These are phyloP conservation scores for Brachypodius melanocephalos DNA, from an alignment of 2,113 vertebrate genomes.

Conservation along the genomic window DNA sequence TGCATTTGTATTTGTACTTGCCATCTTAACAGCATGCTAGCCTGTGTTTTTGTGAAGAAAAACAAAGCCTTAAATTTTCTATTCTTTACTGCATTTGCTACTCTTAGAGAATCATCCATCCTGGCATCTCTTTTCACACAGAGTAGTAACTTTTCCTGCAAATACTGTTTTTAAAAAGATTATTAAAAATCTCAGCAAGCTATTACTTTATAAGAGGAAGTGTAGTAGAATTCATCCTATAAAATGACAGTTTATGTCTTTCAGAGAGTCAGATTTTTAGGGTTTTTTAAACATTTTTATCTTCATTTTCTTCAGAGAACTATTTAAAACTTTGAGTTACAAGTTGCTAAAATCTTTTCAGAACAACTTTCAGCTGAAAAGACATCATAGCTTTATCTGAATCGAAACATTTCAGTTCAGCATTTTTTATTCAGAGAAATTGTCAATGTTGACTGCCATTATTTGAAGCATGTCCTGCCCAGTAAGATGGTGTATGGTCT, in stretches of 20 bases:
- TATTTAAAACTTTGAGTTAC: background rate
- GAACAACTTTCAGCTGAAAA: background rate
- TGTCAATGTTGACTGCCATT: background rate
- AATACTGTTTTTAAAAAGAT: background rate
- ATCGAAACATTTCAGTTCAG: background rate
- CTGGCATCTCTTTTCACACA: background rate
- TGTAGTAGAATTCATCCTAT: background rate
- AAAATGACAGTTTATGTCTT: background rate
- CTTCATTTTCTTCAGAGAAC: background rate
- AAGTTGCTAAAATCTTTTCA: background rate
- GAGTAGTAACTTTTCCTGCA: background rate
- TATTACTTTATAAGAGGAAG: background rate
- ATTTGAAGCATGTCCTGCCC: background rate
- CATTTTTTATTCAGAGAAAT: background rate
- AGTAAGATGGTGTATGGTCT: background rate
- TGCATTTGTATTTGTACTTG: background rate
- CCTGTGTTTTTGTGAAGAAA: background rate
- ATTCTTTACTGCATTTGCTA: background rate
- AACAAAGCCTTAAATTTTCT: background rate
- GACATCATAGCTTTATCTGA: background rate
- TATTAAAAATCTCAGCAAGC: background rate
- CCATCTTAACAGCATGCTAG: background rate
- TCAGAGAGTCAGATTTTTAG: accelerated
- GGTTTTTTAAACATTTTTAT: accelerated
- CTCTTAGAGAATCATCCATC: background rate